Conservation (phyloP, 2,113 vertebrate species). For the Bos javanicus region DNA sequence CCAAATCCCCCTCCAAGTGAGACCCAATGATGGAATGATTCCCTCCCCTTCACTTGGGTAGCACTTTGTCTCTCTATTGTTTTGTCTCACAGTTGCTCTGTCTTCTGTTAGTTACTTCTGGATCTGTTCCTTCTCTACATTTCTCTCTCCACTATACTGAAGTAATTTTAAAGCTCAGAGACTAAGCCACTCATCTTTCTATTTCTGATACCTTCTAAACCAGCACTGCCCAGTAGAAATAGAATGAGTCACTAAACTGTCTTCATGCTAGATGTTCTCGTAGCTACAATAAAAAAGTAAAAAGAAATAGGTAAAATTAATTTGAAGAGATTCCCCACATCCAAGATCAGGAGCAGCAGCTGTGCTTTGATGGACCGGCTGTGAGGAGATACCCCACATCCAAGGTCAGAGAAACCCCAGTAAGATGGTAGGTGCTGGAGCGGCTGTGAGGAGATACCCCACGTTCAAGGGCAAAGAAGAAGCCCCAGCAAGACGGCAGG, state of each 20-base stretch:
- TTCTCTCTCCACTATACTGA: background rate
- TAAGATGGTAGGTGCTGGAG: background rate
- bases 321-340: background rate
- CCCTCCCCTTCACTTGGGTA: background rate
- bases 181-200: conserved; percentile 18
- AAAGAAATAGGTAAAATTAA: conserved; percentile 16
- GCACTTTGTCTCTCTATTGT: background rate
- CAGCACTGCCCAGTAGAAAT: background rate
- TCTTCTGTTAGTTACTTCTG: background rate
- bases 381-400: background rate
- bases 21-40: background rate
- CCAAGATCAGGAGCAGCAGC: background rate
- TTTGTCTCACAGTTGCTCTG: background rate
- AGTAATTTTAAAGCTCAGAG: background rate
- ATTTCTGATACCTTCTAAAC: background rate
- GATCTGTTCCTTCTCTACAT: background rate
- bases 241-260: background rate
- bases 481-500: background rate
- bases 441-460: background rate
- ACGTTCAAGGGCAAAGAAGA: background rate
- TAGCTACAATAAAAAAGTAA: background rate
- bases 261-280: background rate
- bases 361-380: background rate
- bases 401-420: background rate
- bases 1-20: background rate